Evolutionary conservation across 2,888 invertebrate genomes (phyloP).

Genomic region (Alloscopus bannaensis): DNA sequence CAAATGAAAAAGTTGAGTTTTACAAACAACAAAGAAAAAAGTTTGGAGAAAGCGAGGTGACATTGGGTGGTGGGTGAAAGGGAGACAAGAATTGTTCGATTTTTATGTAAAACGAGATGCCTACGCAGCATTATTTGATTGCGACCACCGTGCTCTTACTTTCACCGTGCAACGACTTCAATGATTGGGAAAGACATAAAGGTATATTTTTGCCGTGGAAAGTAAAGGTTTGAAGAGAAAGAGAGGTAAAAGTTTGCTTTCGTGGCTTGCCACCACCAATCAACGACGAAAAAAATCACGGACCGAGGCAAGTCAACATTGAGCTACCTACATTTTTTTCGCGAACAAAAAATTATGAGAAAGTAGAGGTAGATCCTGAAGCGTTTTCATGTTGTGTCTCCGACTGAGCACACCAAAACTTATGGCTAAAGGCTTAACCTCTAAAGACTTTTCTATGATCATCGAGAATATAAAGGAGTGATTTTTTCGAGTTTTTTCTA

Average conservation of each 20-base stretch:
- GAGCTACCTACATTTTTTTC: not conserved
- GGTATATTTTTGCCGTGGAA: not conserved
- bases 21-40: slow-evolving; percentile 19
- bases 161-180: no score
- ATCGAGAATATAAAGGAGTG: slow-evolving; percentile 3
- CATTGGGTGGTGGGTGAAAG: not conserved
- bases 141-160: not conserved
- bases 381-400: not conserved
- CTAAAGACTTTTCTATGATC: not conserved
- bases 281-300: slow-evolving; percentile 20
- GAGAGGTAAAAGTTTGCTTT: slow-evolving; percentile 19
- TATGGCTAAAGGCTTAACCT: not conserved
- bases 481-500: slow-evolving; percentile 8
- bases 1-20: slow-evolving; percentile 29
- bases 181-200: not conserved
- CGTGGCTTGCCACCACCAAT: slow-evolving; percentile 30
- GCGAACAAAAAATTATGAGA: slow-evolving; percentile 1
- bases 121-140: not conserved
- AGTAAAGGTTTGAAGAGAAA: not conserved
- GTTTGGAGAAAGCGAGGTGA: slow-evolving; percentile 9
- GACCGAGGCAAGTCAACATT: not conserved
- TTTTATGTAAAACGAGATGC: slow-evolving; percentile 23
- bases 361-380: not conserved
- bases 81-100: slow-evolving; percentile 14
- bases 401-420: not conserved